Conservation (phyloP, 2,797 vertebrate genomes). For the Micropoecilia bifurca region DNA sequence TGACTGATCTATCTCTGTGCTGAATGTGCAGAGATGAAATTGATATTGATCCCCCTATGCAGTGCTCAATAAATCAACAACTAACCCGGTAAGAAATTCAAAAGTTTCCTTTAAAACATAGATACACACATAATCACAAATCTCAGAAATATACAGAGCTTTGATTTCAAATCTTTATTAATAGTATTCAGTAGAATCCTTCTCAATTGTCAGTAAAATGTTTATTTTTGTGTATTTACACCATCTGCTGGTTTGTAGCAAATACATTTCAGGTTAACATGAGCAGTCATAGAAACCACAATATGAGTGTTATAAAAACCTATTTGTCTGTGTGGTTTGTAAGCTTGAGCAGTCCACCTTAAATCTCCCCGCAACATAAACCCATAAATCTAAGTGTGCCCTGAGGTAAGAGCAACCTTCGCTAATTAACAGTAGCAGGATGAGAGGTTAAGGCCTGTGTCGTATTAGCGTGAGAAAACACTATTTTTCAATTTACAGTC, state of each 20-base stretch:
- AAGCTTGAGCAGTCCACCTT: conserved; percentile 54
- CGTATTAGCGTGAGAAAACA: conserved; percentile 83
- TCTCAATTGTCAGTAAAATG: conserved; percentile 1
- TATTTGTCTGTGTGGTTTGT: conserved; percentile 45
- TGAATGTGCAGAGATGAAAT: conserved; percentile 48
- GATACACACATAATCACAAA: conserved; percentile 12
- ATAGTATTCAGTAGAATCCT: background rate
- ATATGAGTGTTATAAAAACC: conserved; percentile 30
- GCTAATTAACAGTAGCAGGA: conserved; percentile 82
- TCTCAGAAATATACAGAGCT: background rate
- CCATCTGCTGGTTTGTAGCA: background rate
- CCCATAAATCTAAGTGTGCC: conserved; percentile 82
- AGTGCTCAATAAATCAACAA: conserved; percentile 35
- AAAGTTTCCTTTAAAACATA: conserved; percentile 23
- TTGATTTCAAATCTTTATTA: conserved; percentile 1
- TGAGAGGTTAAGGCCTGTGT: conserved; percentile 80
- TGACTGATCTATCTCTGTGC: conserved; percentile 32
- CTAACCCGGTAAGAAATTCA: conserved; percentile 31
- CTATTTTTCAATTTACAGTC: conserved; percentile 76
- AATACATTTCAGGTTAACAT: conserved; percentile 9
- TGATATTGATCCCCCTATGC: conserved; percentile 43
- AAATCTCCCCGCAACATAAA: conserved; percentile 70
- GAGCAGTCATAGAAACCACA: conserved; percentile 7
- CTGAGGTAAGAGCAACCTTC: conserved; percentile 77
- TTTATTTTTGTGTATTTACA: background rate